Evolutionary conservation across 1,140 invertebrate genomes (phyloP), one percentile per base, ranked within the genome.

Genomic region (Polypedilum pembai): DNA sequence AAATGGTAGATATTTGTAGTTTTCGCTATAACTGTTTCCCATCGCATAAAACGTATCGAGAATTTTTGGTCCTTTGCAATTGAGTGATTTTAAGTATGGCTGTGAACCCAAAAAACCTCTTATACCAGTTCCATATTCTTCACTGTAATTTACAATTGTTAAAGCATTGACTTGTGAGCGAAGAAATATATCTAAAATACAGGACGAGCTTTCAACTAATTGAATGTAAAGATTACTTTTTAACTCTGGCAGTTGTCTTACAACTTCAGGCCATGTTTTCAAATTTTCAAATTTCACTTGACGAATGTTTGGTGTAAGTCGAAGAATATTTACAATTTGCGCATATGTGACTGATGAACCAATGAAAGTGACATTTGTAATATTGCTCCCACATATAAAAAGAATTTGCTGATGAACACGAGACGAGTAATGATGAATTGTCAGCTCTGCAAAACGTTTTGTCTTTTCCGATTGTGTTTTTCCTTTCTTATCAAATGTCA

Each of bases 101-200:
- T 56, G 45, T 12, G 45, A 56, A 15, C 45, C 3, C 1, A 56
- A n/a, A 15, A 56, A 56, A 1, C 45, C 45, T 15, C 45, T 12
- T n/a, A 56, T 56, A n/a, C 45, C 45, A 56, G 45, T 56, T 56
- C 45, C 45, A 56, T 56, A 56, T 56, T 56, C 45, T 4, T n/a
- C 45, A 56, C n/a, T n/a, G 3, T 56, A n/a, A n/a, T 12, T n/a
- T 0, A n/a, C n/a, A n/a, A 56, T 10, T n/a, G 12, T 15, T 1
- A 56, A 15, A 1, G 45, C 45, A n/a, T 12, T 15, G 10, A 56
- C 45, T 4, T n/a, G 45, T 15, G 12, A 56, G 1, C n/a, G 8
- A 12, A 56, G 45, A n/a, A 56, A 56, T 4, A 56, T n/a, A 15
- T 56, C 45, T 0, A 56, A 3, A 4, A 56, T 56, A 3, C 45